Percentiles rank a stretch among this genome's conserved stretches.
These are phyloP conservation scores for Meteorus colon DNA, from an alignment of 2,888 invertebrate genomes.

Conservation along the genomic window DNA sequence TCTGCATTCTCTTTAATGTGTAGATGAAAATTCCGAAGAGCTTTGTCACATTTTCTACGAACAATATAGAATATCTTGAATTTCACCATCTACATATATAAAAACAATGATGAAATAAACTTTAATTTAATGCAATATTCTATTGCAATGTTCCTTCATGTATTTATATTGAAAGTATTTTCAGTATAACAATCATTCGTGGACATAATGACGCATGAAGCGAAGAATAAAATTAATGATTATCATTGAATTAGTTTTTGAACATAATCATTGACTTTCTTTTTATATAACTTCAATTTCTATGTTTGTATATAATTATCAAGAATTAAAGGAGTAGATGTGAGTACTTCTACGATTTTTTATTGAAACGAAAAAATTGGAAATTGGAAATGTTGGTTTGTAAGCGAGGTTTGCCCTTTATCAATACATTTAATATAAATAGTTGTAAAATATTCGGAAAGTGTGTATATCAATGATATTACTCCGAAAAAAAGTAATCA, in stretches of 20 bases:
- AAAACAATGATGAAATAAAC: not conserved
- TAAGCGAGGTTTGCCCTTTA: no score
- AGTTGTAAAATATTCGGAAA: no score
- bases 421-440: no score
- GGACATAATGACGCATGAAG: not conserved
- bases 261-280: not conserved
- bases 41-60: not conserved
- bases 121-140: not conserved
- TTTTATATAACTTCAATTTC: not conserved
- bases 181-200: not conserved
- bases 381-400: no score
- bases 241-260: not conserved
- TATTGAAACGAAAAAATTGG: no score
- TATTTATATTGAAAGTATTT: not conserved
- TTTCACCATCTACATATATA: not conserved
- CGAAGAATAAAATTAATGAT: not conserved
- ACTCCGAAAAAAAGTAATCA: no score
- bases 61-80: not conserved
- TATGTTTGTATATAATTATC: not conserved
- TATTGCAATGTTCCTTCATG: constrained; percentile 4
- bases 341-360: no score
- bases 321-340: no score
- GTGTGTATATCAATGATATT: no score
- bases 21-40: not conserved
- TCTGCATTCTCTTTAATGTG: not conserved